Evolutionary conservation across 92 coral and sea anemone species (phyloP).

Genomic region (Epizoanthus illoricatus): DNA sequence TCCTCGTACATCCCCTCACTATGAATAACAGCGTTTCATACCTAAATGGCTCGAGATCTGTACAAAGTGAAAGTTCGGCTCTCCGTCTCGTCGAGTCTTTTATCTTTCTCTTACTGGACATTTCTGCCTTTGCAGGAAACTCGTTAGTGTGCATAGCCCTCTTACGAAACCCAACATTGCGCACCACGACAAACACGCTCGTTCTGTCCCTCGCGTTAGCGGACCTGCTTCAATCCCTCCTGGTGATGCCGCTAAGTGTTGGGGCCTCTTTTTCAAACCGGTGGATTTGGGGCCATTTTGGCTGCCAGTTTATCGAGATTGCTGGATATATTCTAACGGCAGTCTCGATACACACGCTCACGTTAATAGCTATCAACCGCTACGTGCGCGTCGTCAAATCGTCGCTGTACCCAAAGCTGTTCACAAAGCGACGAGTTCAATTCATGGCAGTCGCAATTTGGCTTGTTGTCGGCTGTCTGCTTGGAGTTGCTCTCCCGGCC

Average conservation of each 20-base stretch:
- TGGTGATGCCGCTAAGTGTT: slow-evolving; percentile 9
- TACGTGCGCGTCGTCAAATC: slow-evolving; percentile 11
- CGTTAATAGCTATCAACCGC: slow-evolving; percentile 12
- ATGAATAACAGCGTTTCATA: too few relatives aligned
- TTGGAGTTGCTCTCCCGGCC: not conserved
- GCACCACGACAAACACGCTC: slow-evolving; percentile 2
- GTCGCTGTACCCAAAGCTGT: not conserved
- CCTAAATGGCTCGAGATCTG: too few relatives aligned
- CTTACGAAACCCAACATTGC: not conserved
- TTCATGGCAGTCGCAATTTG: not conserved
- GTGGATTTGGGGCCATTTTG: slow-evolving; percentile 11
- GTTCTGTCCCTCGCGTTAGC: slow-evolving; percentile 5
- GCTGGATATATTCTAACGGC: slow-evolving; percentile 2
- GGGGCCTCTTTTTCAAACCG: not conserved
- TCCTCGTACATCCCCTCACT: too few relatives aligned
- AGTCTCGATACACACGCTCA: slow-evolving; percentile 12
- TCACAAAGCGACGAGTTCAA: not conserved
- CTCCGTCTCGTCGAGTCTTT: not conserved
- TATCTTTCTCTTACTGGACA: not conserved
- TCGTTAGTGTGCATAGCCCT: not conserved
- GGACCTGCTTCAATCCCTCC: slow-evolving; percentile 8
- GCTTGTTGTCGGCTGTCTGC: not conserved
- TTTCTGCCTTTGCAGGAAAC: slow-evolving; percentile 14
- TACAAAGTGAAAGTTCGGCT: not conserved
- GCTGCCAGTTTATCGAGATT: slow-evolving; percentile 23